Percentiles rank a stretch among this genome's conserved stretches.
These are phyloP conservation scores for Marronus borbonicus DNA, from an alignment of 2,888 invertebrate genomes.

Conservation along the genomic window DNA sequence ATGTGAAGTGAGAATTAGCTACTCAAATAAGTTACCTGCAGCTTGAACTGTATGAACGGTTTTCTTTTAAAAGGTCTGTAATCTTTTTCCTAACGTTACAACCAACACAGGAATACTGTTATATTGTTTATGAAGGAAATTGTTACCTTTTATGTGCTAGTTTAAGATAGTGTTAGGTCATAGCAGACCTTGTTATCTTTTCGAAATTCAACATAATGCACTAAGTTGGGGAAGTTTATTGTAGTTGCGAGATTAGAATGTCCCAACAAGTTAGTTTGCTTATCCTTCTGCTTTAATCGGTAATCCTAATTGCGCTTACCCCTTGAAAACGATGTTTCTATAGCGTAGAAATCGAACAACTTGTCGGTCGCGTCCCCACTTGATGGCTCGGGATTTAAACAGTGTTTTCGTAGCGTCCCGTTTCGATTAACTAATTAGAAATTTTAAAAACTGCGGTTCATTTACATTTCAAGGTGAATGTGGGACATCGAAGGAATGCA, in stretches of 20 bases:
- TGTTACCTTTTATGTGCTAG: neutral
- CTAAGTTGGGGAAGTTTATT: neutral
- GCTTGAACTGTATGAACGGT: neutral
- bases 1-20: neutral
- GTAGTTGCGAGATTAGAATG: conserved; percentile 7
- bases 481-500: neutral
- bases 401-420: conserved; percentile 2
- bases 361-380: neutral
- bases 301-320: conserved; percentile 25
- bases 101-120: neutral
- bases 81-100: neutral
- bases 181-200: neutral
- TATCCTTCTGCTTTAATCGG: conserved; percentile 21
- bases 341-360: no score
- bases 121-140: neutral
- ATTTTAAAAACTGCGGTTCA: neutral
- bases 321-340: neutral
- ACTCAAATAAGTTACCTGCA: conserved; percentile 2
- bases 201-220: neutral
- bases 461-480: neutral
- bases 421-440: conserved; percentile 7
- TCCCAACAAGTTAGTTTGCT: conserved; percentile 26
- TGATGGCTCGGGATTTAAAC: neutral
- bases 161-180: neutral
- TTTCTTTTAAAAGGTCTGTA: neutral